These are phyloP conservation scores for Campoletis sonorensis DNA, from an alignment of 1,140 invertebrate genomes.

Conservation along the genomic window DNA sequence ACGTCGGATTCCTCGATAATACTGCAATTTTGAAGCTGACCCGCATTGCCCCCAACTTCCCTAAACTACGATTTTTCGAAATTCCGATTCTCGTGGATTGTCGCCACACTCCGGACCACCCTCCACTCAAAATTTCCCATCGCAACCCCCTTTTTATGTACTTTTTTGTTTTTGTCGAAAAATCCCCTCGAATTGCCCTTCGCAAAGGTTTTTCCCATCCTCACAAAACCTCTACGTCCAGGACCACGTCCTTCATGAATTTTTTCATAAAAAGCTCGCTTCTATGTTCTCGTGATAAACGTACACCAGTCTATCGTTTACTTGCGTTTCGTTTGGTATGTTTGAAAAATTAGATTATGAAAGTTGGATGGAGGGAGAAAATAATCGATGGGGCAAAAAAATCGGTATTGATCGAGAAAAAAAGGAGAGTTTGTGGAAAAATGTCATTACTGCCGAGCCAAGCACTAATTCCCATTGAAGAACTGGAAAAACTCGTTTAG, in stretches of 20 bases:
- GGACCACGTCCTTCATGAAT: constrained; percentile 71
- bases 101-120: background rate
- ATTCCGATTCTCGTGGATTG: background rate
- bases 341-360: background rate
- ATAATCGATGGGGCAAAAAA: background rate
- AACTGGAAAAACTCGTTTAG: background rate
- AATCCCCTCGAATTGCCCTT: constrained; percentile 44
- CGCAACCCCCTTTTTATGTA: constrained; percentile 3
- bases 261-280: constrained; percentile 73
- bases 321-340: constrained; percentile 27
- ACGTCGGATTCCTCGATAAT: background rate
- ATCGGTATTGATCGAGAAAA: background rate
- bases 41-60: constrained; percentile 2
- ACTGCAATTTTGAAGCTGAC: background rate
- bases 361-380: too few species aligned
- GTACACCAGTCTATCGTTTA: constrained; percentile 43
- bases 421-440: constrained; percentile 2
- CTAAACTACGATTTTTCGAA: background rate
- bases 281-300: constrained; percentile 71
- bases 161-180: too few species aligned
- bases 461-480: background rate
- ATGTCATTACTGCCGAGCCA: background rate
- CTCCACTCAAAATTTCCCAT: background rate
- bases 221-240: constrained; percentile 46
- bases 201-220: background rate